Percentiles rank a stretch among this genome's conserved stretches.
phyloP scores from a whole-genome alignment of 1,140 invertebrate genomes.

The Drosophila repletoides region DNA sequence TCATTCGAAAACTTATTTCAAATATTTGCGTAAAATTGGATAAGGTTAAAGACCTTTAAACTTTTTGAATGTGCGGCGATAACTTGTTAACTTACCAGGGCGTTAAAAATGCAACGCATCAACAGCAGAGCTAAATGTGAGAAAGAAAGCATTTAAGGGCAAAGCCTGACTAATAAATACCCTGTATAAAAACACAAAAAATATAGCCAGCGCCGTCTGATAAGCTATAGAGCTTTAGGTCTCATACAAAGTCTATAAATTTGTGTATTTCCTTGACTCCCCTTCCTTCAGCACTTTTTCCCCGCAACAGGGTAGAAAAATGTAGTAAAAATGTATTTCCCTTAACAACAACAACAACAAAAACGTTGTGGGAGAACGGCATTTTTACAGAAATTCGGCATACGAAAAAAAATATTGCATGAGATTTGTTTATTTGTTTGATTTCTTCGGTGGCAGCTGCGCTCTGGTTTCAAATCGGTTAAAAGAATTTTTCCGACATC shows the following conservation, averaged over 20 bases:
- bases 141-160: not conserved
- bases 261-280: no score
- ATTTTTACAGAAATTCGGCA: constrained; percentile 20
- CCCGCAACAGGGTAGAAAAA: no score
- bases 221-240: no score
- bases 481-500: constrained; percentile 4
- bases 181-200: not conserved
- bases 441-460: constrained; percentile 30
- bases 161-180: not conserved
- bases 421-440: constrained; percentile 40
- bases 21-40: no score
- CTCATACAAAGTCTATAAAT: no score
- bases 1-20: no score
- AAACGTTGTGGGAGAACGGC: no score
- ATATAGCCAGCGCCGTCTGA: no score
- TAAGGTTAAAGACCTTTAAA: no score
- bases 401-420: constrained; percentile 32
- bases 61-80: not conserved
- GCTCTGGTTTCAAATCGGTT: constrained; percentile 32
- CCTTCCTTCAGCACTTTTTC: no score
- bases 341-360: not conserved
- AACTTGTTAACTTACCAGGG: constrained; percentile 30
- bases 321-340: no score
- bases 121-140: not conserved
- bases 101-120: constrained; percentile 20